Conservation (phyloP, 2,797 vertebrate species). For the Acipenser oxyrinchus region DNA sequence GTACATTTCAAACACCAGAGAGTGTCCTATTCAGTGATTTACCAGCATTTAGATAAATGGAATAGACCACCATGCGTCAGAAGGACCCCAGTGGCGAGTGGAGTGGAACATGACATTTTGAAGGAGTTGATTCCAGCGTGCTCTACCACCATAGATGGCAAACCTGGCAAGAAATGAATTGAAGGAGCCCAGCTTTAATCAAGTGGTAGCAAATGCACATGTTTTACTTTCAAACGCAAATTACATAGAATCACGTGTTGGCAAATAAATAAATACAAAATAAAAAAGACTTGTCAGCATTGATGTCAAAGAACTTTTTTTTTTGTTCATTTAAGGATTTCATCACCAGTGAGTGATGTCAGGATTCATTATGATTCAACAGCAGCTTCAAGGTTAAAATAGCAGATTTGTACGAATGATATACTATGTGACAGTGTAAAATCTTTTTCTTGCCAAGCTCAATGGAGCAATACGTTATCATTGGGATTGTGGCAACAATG, state of each 20-base stretch:
- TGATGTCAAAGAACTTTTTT: conserved; percentile 72
- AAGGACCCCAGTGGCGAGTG: too few relatives aligned
- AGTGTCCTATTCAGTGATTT: too few relatives aligned
- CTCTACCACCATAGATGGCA: too few relatives aligned
- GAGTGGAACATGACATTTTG: too few relatives aligned
- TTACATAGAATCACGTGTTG: conserved; percentile 4
- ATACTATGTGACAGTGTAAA: conserved; percentile 71
- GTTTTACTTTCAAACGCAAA: conserved; percentile 10
- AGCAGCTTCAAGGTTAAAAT: conserved; percentile 74
- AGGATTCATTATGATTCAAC: conserved; percentile 68
- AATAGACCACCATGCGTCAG: too few relatives aligned
- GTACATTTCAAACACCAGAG: too few relatives aligned
- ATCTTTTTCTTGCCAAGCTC: conserved; percentile 46
- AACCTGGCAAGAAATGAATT: conserved; percentile 12
- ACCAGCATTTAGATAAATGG: too few relatives aligned
- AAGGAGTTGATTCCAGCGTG: too few relatives aligned
- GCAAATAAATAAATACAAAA: conserved; percentile 12
- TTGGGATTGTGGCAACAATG: conserved; percentile 27
- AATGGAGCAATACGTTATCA: conserved; percentile 47
- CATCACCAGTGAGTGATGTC: conserved; percentile 66
- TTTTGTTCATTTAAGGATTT: conserved; percentile 74
- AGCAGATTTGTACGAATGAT: conserved; percentile 73
- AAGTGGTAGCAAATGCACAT: conserved; percentile 2
- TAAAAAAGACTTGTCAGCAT: conserved; percentile 63
- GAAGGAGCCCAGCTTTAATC: not conserved